Base-by-base conservation (phyloP, 2,113 vertebrate species). In the Serranochromis macrocephalus region DNA sequence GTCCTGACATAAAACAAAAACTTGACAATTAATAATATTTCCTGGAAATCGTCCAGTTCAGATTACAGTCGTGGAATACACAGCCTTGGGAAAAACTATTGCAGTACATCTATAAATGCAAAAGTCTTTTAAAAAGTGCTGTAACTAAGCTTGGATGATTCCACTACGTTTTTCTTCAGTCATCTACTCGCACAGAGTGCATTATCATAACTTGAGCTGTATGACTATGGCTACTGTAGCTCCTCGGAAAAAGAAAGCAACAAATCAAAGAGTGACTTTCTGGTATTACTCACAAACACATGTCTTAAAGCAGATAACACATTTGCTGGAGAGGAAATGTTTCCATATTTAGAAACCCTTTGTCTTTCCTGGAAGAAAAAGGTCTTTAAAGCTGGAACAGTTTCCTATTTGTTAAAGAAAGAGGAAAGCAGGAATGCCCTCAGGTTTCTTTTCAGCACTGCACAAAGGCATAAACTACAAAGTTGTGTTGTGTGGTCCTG, bases 11-110 rank as follows among this genome's bases (percentile, higher is more conserved):
- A 17, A 7, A 61, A 33, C 16, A 61, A 63, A 33, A 33, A 33
- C 58, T 33, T 63, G 29, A 63, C 2, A 33, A 63, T 63, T 33
- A 63, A 63, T 63, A 63, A 63, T 4, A 7, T 63, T 36, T 63
- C 29, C 58, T 11, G 16, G 19, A 63, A 63, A 36, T 0, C 1
- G 0, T 33, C 1, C 0, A 2, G 0, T 19, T 63, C 58, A 12
- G 16, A 36, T n/a, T 63, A 63, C 58, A 63, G 17, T 63, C 2
- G 0, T 36, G 9, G 17, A 36, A 33, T 12, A 36, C 31, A 66
- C 61, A 36, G 31, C 31, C 4, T 3, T 63, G 29, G 58, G 16
- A 19, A 33, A 7, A 33, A 11, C 5, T 2, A 38, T 12, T 38
- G 17, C 31, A n/a, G 61, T 7, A 38, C 0, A 66, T 12, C 17